Evolutionary conservation across 2,113 vertebrate genomes (phyloP), one percentile per base, ranked within the genome.

Genomic region (Rutilus rutilus): DNA sequence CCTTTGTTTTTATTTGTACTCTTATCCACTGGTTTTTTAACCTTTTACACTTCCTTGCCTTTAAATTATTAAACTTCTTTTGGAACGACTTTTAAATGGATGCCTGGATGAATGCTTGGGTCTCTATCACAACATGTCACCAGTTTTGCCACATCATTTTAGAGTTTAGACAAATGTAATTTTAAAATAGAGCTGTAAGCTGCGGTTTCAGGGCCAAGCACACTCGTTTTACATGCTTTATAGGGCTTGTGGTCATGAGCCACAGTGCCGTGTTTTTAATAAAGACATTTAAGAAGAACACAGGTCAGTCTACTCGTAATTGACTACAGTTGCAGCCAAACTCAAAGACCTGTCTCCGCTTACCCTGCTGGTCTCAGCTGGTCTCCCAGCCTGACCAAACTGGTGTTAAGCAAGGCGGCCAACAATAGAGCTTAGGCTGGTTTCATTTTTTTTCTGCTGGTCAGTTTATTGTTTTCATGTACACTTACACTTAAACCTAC

Each of bases 71-170:
- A 17, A 52, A 52, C 50, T 52, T 52, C 14, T 17, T 17, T 52
- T 52, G 14, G 14, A 15, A 17, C 14, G 14, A 17, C 50, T 15
- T 52, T 52, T 17, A 52, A 15, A 52, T 5, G 50, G 50, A 52
- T 17, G 4, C 50, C 1, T 17, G 50, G 50, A n/a, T n/a, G n/a
- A n/a, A n/a, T n/a, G n/a, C 4, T 50, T 4, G 12, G 14, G 47
- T 50, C 47, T 14, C 47, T 14, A 50, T 50, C 4, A 5, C 12
- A 50, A 92, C 93, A 94, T 90, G 87, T 90, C 89, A 91, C 92
- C 92, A 93, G 93, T 93, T 93, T 90, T 93, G 52, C 39, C 52
- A 59, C 19, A 59, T n/a, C 91, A 88, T 91, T 89, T 90, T 90
- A 90, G 89, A 90, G 91, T 88, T 92, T 91, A 91, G 90, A 90